Conservation (phyloP, 2,797 vertebrate genomes). For the Hipposideros larvatus region DNA sequence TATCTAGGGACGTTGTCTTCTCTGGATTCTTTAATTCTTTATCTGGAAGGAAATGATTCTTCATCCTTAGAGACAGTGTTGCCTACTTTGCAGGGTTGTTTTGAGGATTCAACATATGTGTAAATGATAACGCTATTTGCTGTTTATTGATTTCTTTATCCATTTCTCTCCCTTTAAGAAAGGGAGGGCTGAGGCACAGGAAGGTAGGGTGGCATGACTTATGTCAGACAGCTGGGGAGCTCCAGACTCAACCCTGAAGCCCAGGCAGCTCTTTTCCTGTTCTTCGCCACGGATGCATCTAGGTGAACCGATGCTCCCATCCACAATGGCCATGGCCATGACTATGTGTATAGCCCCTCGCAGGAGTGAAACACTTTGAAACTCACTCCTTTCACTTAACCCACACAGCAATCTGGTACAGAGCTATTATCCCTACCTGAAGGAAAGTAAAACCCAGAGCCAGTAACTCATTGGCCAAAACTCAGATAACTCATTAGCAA, state of each 20-base stretch:
- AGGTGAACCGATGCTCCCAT: not conserved
- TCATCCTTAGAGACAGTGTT: not conserved
- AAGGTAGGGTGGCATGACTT: not conserved
- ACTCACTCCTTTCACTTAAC: not conserved
- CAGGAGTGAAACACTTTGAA: not conserved
- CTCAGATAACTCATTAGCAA: slow-evolving; percentile 1
- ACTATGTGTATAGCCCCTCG: not conserved
- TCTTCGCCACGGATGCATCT: not conserved
- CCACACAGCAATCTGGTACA: not conserved
- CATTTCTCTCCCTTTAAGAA: not conserved
- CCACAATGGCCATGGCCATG: no score
- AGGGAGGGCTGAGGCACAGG: not conserved
- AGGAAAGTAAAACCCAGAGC: not conserved
- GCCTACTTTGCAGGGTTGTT: not conserved
- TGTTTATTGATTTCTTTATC: not conserved
- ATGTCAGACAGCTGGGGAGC: not conserved
- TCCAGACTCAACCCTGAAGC: not conserved
- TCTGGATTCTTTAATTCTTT: slow-evolving; percentile 1
- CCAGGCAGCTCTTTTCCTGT: not conserved
- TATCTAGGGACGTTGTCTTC: not conserved
- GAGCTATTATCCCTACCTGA: not conserved
- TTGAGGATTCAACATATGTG: slow-evolving; percentile 13
- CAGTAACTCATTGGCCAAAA: not conserved
- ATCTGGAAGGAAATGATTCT: slow-evolving; percentile 26
- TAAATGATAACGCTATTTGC: not conserved